Evolutionary conservation across 2,113 vertebrate genomes (phyloP).

Genomic region (Pseudorectes ferrugineus): DNA sequence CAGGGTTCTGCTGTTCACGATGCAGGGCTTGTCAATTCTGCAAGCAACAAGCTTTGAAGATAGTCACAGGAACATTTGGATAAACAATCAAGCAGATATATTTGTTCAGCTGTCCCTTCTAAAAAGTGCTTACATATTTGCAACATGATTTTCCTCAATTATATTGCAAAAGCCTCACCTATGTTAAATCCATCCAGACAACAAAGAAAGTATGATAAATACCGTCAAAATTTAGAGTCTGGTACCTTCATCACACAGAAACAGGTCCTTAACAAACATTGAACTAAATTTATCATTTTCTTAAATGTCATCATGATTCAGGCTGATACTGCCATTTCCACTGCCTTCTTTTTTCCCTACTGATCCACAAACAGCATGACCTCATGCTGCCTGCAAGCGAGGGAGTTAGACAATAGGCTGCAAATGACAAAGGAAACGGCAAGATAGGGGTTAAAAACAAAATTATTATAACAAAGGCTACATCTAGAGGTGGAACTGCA

Average conservation of each 20-base stretch:
- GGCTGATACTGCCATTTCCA: not conserved
- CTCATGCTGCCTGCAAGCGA: not conserved
- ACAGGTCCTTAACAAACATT: not conserved
- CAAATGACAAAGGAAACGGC: not conserved
- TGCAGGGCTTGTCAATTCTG: not conserved
- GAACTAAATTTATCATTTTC: not conserved
- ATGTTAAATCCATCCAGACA: not conserved
- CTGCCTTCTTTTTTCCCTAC: not conserved
- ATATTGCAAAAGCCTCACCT: not conserved
- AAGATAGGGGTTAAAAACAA: not conserved
- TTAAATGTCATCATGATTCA: constrained; percentile 13
- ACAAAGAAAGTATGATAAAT: not conserved
- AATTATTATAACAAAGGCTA: not conserved
- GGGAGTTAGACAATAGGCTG: not conserved
- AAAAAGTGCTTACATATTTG: not conserved
- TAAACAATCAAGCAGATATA: constrained; percentile 3
- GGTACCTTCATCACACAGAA: not conserved
- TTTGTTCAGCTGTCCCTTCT: constrained; percentile 9
- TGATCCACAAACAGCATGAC: not conserved
- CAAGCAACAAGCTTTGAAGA: not conserved
- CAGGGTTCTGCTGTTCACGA: not conserved
- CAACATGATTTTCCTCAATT: not conserved
- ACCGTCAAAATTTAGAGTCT: not conserved
- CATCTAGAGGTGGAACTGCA: not conserved
- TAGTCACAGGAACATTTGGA: constrained; percentile 12